Conservation (phyloP, 2,888 invertebrate genomes). For the Biston betularia region DNA sequence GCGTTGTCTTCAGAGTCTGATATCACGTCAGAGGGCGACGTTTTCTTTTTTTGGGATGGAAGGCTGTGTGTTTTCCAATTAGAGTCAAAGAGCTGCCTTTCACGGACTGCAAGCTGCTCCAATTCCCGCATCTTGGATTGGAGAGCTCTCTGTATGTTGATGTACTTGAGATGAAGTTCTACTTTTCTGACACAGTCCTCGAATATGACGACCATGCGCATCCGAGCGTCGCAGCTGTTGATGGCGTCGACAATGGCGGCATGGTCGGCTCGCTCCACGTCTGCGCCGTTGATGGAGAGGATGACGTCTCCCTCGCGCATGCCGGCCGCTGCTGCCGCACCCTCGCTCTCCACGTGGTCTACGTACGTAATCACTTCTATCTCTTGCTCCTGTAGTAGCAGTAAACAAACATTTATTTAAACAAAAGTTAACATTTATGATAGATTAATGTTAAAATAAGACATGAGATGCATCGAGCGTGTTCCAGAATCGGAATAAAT, state of each 20-base stretch:
- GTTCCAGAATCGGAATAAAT: no score
- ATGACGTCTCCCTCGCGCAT: slow-evolving; percentile 99
- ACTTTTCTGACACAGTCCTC: slow-evolving; percentile 98
- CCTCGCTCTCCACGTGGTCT: slow-evolving; percentile 97
- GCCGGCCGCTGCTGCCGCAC: slow-evolving; percentile 96
- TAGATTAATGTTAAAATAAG: no score
- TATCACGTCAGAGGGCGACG: slow-evolving; percentile 81
- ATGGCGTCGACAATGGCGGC: slow-evolving; percentile 96
- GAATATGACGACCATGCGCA: slow-evolving; percentile 98
- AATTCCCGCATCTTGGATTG: slow-evolving; percentile 94
- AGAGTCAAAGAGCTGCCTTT: slow-evolving; percentile 93
- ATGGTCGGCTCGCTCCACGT: slow-evolving; percentile 98
- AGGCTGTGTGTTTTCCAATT: slow-evolving; percentile 96
- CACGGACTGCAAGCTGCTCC: slow-evolving; percentile 92
- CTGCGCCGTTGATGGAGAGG: slow-evolving; percentile 97
- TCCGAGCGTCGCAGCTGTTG: slow-evolving; percentile 94
- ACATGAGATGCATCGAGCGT: no score
- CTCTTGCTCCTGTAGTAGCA: slow-evolving; percentile 89
- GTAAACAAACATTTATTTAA: no score
- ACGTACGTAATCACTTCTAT: slow-evolving; percentile 99
- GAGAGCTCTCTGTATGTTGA: slow-evolving; percentile 93
- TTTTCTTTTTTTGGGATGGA: slow-evolving; percentile 93
- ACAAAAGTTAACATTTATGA: no score
- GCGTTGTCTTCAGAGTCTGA: slow-evolving; percentile 78
- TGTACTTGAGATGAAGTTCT: slow-evolving; percentile 96